These are phyloP conservation scores for Manacus vitellinus DNA, from an alignment of 2,113 vertebrate genomes.

Conservation along the genomic window DNA sequence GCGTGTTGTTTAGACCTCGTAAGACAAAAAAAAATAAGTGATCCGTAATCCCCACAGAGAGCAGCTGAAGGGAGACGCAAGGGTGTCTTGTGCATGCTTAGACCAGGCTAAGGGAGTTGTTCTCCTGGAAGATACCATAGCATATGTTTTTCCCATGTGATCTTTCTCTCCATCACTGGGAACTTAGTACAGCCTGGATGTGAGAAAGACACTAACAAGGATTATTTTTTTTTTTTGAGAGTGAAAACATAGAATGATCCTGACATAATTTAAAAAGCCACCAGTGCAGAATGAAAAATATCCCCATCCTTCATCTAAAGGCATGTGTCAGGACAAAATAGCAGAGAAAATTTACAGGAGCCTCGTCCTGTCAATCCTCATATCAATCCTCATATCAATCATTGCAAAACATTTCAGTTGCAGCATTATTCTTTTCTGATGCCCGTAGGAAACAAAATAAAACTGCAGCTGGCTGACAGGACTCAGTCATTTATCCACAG, in stretches of 20 bases:
- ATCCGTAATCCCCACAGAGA: no score
- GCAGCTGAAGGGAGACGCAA: background rate
- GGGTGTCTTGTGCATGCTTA: background rate
- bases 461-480: background rate
- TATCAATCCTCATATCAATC: background rate
- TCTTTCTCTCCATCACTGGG: background rate
- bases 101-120: no score
- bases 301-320: fast-evolving
- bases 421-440: background rate
- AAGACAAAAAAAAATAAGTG: background rate
- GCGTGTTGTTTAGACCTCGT: fast-evolving
- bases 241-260: background rate
- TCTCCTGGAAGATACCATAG: background rate
- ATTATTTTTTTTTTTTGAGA: background rate
- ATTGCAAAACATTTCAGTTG: background rate
- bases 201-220: background rate
- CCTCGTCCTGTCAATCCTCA: background rate
- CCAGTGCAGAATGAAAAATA: background rate
- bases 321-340: fast-evolving
- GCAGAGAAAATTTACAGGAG: background rate
- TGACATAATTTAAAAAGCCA: background rate
- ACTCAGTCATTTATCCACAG: background rate
- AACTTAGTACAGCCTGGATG: background rate
- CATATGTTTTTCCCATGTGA: background rate
- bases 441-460: background rate